Evolutionary conservation across 2,888 invertebrate genomes (phyloP), one percentile per base, ranked within the genome.

Genomic region (Pocota personata): DNA sequence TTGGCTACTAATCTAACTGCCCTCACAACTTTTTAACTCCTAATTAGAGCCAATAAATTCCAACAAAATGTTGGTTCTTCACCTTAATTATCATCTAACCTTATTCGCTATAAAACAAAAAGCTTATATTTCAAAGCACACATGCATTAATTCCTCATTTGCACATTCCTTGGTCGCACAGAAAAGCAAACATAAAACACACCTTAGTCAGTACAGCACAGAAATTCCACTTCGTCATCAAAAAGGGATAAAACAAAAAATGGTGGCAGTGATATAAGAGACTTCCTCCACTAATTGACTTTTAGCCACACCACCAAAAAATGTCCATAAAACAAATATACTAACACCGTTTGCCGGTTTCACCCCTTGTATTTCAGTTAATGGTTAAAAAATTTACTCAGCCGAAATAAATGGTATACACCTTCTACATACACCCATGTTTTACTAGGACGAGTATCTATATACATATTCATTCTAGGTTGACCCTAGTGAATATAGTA

Each of bases 201-300:
- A 76, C 76, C 57, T 46, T 46, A n/a, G 21, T 35, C 10, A 60
- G 3, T 6, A 24, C n/a, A 40, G 5, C 35, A 40, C 14, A 43
- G 8, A 43, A 35, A 48, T 66, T 27, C 40, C 52, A 37, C 52
- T 52, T 37, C 14, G 24, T 19, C n/a, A 32, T 48, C 43, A 37
- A 58, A 76, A 66, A 32, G 43, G 48, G 16, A 57, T 57, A 24
- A 40, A 32, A 19, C 3, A 40, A n/a, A 52, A 32, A 46, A 24
- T 52, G 55, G 21, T 21, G 32, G 32, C 43, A 24, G 14, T 46
- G 35, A 66, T 55, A 66, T 37, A 50, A 37, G 32, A 27, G 46
- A 16, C 46, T 46, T 32, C 66, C 46, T 27, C 12, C n/a, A 48
- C 55, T 64, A 75, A 64, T 75, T 66, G 64, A 75, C 75, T 66